Evolutionary conservation across 2,888 invertebrate species (phyloP).

Genomic region (Myopa tessellatipennis): DNA sequence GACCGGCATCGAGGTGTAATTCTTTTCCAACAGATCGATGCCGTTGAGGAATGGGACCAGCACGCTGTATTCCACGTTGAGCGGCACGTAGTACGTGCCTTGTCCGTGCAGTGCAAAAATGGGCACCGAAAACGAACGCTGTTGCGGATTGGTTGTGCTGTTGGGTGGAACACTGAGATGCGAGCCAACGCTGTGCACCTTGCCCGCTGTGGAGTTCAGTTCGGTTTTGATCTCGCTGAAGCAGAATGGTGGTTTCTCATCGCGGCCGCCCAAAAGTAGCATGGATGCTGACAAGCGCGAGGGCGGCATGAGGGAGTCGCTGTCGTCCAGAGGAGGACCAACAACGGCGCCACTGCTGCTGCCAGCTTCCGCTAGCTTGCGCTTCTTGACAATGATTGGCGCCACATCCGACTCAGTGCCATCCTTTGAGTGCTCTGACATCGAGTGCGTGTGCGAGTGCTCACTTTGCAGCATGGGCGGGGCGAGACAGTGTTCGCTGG

Average conservation of each 20-base stretch:
- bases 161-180: constrained; percentile 40
- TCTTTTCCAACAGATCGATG: constrained; percentile 71
- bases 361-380: constrained; percentile 55
- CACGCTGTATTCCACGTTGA: constrained; percentile 81
- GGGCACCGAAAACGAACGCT: constrained; percentile 74
- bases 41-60: constrained; percentile 78
- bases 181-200: constrained; percentile 23
- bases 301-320: constrained; percentile 40
- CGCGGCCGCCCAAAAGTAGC: constrained; percentile 44
- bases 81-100: constrained; percentile 88
- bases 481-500: constrained; percentile 67
- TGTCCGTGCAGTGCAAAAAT: constrained; percentile 91
- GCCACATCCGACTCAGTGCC: constrained; percentile 66
- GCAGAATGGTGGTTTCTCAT: constrained; percentile 56
- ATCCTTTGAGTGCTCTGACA: constrained; percentile 65
- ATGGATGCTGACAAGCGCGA: constrained; percentile 47
- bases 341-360: constrained; percentile 35
- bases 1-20: constrained; percentile 70
- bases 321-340: constrained; percentile 40
- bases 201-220: constrained; percentile 49
- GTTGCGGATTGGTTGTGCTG: constrained; percentile 49
- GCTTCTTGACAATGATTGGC: constrained; percentile 64
- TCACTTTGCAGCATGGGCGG: constrained; percentile 62
- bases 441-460: constrained; percentile 62
- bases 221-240: constrained; percentile 65